These are phyloP conservation scores for Cossypha heuglini DNA, from an alignment of 2,797 vertebrate genomes.

Conservation along the genomic window DNA sequence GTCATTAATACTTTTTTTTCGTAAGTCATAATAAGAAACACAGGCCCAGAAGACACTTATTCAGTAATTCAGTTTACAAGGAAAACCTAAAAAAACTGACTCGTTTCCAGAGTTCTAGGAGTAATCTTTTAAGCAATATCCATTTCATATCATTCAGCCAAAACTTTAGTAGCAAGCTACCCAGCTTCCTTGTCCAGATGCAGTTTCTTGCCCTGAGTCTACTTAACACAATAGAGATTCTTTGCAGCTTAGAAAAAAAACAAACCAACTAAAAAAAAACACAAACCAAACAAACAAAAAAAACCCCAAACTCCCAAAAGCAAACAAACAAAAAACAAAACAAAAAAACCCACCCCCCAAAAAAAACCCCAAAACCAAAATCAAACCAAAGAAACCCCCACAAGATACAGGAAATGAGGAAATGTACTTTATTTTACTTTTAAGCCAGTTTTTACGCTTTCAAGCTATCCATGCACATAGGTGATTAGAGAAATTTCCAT, in stretches of 20 bases:
- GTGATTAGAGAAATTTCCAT: background rate
- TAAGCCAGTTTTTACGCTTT: background rate
- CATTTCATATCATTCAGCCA: background rate
- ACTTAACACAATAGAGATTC: background rate
- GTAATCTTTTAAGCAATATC: background rate
- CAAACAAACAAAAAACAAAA: background rate
- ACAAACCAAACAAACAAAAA: background rate
- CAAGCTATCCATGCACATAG: background rate
- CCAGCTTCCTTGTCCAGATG: background rate
- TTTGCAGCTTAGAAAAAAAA: background rate
- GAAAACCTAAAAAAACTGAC: background rate
- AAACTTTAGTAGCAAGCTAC: background rate
- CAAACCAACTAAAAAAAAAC: background rate
- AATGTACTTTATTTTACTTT: background rate
- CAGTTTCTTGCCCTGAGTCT: background rate
- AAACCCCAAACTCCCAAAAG: background rate
- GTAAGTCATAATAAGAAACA: background rate
- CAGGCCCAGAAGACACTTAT: background rate
- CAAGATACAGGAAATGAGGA: background rate
- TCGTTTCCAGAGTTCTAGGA: background rate
- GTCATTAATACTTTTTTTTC: background rate
- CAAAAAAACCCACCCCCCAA: background rate
- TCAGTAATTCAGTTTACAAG: background rate
- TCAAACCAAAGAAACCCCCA: background rate
- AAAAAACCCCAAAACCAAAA: background rate